Evolutionary conservation across 2,113 vertebrate genomes (phyloP).

Genomic region (Phocoena sinus): DNA sequence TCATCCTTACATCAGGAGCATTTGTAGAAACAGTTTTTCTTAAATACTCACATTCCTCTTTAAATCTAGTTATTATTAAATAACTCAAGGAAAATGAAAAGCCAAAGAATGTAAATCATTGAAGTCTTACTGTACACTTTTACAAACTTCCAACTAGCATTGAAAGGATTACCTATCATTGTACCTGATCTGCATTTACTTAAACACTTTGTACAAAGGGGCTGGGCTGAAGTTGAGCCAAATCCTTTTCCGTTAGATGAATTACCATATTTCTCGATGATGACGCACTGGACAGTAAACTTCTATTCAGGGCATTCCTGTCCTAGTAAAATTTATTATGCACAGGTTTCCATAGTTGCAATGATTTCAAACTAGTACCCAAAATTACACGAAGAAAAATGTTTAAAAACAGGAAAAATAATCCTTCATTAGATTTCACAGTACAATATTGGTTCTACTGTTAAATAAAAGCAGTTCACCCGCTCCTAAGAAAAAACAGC

Average conservation of each 20-base stretch:
- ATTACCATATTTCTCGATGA: neutral
- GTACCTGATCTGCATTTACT: neutral
- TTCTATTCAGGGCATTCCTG: neutral
- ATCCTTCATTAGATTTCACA: neutral
- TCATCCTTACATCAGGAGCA: neutral
- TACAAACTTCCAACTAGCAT: neutral
- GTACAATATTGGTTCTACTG: neutral
- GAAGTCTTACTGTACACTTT: neutral
- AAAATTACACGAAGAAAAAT: neutral
- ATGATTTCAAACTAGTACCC: conserved; percentile 30
- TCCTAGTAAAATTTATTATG: neutral
- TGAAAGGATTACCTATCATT: neutral
- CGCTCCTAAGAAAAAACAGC: neutral
- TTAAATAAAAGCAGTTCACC: conserved; percentile 31
- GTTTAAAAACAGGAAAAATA: conserved; percentile 10
- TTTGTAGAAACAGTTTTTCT: neutral
- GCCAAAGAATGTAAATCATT: neutral
- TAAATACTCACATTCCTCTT: neutral
- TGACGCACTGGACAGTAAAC: neutral
- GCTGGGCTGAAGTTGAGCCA: neutral
- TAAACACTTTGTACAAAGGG: neutral
- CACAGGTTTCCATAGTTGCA: neutral
- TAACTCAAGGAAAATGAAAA: conserved; percentile 11
- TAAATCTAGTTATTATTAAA: neutral
- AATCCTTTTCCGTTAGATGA: neutral